Evolutionary conservation across 2,888 invertebrate species (phyloP), one percentile per base, ranked within the genome.

Genomic region (Nomada ruficornis): DNA sequence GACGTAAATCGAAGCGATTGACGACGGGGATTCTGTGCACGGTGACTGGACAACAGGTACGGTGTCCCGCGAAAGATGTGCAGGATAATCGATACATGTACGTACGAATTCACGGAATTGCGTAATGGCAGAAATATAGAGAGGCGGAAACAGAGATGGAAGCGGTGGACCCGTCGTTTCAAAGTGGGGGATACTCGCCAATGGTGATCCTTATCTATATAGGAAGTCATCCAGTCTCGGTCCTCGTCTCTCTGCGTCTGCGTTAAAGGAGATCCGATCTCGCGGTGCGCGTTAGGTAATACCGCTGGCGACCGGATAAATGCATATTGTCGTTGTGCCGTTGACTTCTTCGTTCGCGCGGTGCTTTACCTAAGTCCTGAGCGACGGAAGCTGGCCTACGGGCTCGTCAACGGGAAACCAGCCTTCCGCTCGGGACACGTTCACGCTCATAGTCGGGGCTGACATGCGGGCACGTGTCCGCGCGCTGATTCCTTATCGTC

Each of bases 121-220:
- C 83, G 85, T 86, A 87, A 89, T 89, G 84, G 82, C 75, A 78
- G 68, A 70, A 71, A 80, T 75, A 73, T 76, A 72, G 73, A 13
- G 36, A 80, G 47, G n/a, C 0, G 1, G 60, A 59, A 20, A 73
- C n/a, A 64, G 20, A 76, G 3, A 64, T 23, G 44, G n/a, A 82
- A 77, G 75, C 84, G 73, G 82, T 86, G 87, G 85, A 83, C 89
- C 89, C 86, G 86, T 81, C 89, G 82, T 68, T 89, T 85, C 83
- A 89, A 71, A 87, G 86, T 86, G 83, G 89, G 85, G 85, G 85
- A 86, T 87, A 83, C 86, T 85, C 86, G 86, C 83, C 82, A 87
- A 76, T 64, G 81, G 70, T 18, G 89, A 89, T 89, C 50, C 81
- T 86, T 89, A 89, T 89, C 88, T 89, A 87, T 86, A 80, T 89